Evolutionary conservation across 2,888 invertebrate genomes (phyloP).

Genomic region (Caenorhabditis drosophilae): DNA sequence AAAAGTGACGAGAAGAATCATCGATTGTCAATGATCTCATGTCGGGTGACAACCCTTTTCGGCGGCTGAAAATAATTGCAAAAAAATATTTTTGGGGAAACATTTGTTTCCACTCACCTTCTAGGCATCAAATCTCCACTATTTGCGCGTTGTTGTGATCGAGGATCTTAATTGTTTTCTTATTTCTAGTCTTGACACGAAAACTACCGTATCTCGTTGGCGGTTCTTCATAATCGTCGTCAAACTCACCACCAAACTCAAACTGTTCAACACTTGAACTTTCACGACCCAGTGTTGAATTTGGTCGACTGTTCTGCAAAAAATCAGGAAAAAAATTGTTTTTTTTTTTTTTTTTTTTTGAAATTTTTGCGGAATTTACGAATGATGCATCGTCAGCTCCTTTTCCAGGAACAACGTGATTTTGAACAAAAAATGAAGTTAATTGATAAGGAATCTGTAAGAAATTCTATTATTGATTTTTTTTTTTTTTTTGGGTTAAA

Average conservation of each 20-base stretch:
- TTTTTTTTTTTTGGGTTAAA: too few species aligned
- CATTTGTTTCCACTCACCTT: too few species aligned
- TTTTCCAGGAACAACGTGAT: slow-evolving; percentile 23
- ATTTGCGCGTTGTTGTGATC: background rate
- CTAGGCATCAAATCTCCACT: too few species aligned
- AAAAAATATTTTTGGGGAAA: too few species aligned
- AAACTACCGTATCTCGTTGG: background rate
- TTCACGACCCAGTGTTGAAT: background rate
- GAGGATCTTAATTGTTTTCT: too few species aligned
- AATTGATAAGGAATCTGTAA: slow-evolving; percentile 34
- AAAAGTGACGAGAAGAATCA: too few species aligned
- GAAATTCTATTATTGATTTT: too few species aligned
- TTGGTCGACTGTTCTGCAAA: background rate
- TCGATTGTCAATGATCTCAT: slow-evolving; percentile 32
- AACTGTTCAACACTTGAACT: background rate
- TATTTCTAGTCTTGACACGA: background rate
- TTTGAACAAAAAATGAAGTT: slow-evolving; percentile 35
- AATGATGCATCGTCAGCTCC: slow-evolving; percentile 3
- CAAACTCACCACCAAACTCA: background rate
- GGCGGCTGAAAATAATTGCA: slow-evolving; percentile 18
- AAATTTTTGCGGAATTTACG: too few species aligned
- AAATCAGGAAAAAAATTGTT: background rate
- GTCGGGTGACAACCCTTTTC: slow-evolving; percentile 11
- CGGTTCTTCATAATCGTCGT: background rate
- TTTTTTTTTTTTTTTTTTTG: too few species aligned